Conservation (phyloP, 2,113 vertebrate species). For the Chaenocephalus aceratus region DNA sequence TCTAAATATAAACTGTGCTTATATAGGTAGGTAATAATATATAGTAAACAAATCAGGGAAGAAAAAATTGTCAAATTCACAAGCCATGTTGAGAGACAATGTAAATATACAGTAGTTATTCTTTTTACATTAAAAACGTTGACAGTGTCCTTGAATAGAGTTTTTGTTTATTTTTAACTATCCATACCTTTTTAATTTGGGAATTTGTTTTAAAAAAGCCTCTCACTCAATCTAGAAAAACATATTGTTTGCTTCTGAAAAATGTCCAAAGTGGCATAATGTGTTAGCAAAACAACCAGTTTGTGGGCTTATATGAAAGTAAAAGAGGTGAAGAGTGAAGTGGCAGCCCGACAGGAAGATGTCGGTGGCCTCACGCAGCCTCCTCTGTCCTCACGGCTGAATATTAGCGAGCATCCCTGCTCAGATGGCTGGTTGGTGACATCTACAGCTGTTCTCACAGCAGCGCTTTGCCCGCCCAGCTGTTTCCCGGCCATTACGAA, state of each 20-base stretch:
- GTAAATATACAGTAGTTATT: neutral
- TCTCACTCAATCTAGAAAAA: neutral
- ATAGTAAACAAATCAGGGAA: neutral
- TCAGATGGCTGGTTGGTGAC: constrained; percentile 54
- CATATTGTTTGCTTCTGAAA: neutral
- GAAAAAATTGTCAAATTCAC: neutral
- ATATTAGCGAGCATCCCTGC: constrained; percentile 61
- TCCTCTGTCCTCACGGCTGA: constrained; percentile 40
- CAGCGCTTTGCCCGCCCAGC: constrained; percentile 68
- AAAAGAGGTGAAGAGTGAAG: constrained; percentile 3
- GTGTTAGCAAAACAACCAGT: neutral
- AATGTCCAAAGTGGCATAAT: neutral
- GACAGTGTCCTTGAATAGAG: neutral
- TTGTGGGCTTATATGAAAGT: neutral
- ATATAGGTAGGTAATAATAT: neutral
- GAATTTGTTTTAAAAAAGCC: too few species aligned
- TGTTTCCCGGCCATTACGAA: constrained; percentile 84
- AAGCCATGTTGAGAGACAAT: neutral
- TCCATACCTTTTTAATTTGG: neutral
- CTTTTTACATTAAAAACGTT: neutral
- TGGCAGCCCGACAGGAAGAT: constrained; percentile 44
- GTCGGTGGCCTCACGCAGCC: constrained; percentile 40
- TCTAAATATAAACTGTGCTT: neutral
- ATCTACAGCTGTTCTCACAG: constrained; percentile 74
- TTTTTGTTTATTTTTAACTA: neutral